Conservation (phyloP, 1,140 invertebrate species). For the Dolichoris vasculosae region DNA sequence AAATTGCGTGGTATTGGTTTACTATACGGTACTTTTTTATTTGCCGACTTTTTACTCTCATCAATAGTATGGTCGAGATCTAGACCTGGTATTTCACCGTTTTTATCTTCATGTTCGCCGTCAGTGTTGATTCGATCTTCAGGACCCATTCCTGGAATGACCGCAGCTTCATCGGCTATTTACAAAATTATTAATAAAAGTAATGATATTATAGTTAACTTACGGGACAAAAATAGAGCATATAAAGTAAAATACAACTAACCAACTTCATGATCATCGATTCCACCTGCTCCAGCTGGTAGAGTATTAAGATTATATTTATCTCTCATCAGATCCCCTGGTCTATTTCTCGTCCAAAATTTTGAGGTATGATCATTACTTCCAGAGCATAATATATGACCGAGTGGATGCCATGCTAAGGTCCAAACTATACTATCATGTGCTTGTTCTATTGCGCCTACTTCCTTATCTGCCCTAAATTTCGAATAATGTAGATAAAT, state of each 20-base stretch:
- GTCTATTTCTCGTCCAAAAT: slow-evolving; percentile 99
- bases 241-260: slow-evolving; percentile 56
- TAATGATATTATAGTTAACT: neutral
- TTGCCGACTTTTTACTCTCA: slow-evolving; percentile 79
- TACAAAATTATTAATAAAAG: slow-evolving; percentile 31
- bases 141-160: slow-evolving; percentile 96
- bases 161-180: slow-evolving; percentile 82
- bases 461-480: slow-evolving; percentile 94
- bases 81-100: slow-evolving; percentile 85
- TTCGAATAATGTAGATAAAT: slow-evolving; percentile 17
- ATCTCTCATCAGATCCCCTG: slow-evolving; percentile 98
- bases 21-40: slow-evolving; percentile 92
- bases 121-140: slow-evolving; percentile 88
- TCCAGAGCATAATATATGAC: slow-evolving; percentile 98
- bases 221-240: neutral
- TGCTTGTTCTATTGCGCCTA: slow-evolving; percentile 97
- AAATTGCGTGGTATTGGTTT: slow-evolving; percentile 97
- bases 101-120: slow-evolving; percentile 69
- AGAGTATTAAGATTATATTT: slow-evolving; percentile 97
- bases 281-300: slow-evolving; percentile 82
- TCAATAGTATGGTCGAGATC: slow-evolving; percentile 86
- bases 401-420: slow-evolving; percentile 98
- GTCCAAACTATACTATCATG: slow-evolving; percentile 99
- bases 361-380: slow-evolving; percentile 99
- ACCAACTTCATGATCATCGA: slow-evolving; percentile 85